A percentile compares a stretch with the other conserved stretches of the same genome.
Conservation (phyloP, 2,797 vertebrate species). For the Dendrocincla fuliginosa region DNA sequence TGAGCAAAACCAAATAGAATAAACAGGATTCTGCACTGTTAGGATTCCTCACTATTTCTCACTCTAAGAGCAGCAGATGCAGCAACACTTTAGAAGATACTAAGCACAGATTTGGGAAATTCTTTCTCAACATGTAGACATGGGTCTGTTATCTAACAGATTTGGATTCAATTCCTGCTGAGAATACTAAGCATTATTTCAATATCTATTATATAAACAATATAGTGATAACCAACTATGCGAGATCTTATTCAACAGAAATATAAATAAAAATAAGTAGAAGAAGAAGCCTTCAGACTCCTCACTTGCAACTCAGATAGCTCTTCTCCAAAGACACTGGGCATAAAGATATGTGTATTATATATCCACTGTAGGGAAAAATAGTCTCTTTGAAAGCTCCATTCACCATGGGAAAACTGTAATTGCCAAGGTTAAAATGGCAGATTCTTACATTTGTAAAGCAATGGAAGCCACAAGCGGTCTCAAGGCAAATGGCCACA, state of each 20-base stretch:
- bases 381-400: background rate
- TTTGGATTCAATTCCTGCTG: background rate
- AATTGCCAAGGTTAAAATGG: constrained; percentile 45
- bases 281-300: background rate
- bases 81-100: background rate
- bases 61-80: background rate
- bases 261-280: background rate
- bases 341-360: background rate
- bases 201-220: background rate
- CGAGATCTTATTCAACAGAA: background rate
- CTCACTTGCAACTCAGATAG: background rate
- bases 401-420: background rate
- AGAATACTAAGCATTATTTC: background rate
- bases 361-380: background rate
- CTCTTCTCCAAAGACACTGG: background rate
- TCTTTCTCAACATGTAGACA: background rate
- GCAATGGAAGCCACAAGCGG: constrained; percentile 13
- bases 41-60: background rate
- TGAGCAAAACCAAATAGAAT: background rate
- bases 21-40: background rate
- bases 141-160: background rate
- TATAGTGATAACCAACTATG: background rate
- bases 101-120: background rate
- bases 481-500: constrained; percentile 10
- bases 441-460: constrained; percentile 40